Percentiles rank a stretch among this genome's conserved stretches.
Conservation (phyloP, 2,888 invertebrate genomes). For the Uropetala carovei region DNA sequence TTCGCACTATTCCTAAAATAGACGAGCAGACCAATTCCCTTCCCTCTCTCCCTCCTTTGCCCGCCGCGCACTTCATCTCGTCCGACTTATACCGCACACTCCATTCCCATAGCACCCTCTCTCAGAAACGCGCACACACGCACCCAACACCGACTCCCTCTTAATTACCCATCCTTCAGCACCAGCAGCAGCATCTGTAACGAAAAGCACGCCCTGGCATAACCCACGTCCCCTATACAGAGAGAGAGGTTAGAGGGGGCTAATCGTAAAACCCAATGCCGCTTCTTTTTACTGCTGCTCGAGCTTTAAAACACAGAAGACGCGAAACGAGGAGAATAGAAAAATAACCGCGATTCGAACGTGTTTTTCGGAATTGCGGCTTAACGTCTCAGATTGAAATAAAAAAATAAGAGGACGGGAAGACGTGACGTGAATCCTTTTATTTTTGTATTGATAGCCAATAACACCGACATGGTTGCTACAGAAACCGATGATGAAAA, state of each 20-base stretch:
- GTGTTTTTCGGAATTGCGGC: too few relatives aligned
- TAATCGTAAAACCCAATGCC: neutral
- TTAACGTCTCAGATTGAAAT: too few relatives aligned
- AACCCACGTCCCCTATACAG: neutral
- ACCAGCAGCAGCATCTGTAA: neutral
- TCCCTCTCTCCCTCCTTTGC: neutral
- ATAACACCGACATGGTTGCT: too few relatives aligned
- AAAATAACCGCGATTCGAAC: too few relatives aligned
- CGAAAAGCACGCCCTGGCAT: neutral
- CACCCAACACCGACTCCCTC: neutral
- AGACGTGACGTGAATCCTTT: too few relatives aligned
- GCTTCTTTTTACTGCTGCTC: neutral
- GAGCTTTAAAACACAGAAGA: neutral
- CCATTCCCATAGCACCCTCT: neutral
- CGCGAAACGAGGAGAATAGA: neutral
- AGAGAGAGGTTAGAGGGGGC: neutral
- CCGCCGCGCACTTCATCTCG: neutral
- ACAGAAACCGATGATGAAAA: too few relatives aligned
- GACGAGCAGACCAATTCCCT: constrained; percentile 14
- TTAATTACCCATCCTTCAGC: neutral
- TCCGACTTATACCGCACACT: neutral
- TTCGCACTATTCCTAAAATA: neutral
- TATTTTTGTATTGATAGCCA: too few relatives aligned
- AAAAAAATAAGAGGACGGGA: too few relatives aligned
- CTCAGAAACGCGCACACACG: neutral